phyloP scores from a whole-genome alignment of 1,140 invertebrate genomes.

The Tachypleus tridentatus region DNA sequence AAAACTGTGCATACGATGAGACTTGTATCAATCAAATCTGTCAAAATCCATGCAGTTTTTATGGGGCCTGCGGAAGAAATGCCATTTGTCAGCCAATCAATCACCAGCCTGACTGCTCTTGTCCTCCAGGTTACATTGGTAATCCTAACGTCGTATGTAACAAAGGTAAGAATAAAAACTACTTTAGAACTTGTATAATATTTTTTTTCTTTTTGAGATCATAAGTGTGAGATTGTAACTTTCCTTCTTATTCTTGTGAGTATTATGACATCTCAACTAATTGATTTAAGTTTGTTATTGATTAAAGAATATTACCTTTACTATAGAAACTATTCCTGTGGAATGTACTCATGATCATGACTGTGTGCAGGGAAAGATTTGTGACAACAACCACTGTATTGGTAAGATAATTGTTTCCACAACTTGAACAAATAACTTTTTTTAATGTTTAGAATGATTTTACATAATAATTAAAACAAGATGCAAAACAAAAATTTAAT shows the following conservation, averaged over 20 bases:
- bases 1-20: slow-evolving; percentile 23
- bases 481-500: too few relatives aligned
- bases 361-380: slow-evolving; percentile 24
- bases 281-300: not conserved
- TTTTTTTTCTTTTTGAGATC: not conserved
- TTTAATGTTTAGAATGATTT: too few relatives aligned
- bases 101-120: slow-evolving; percentile 68
- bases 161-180: not conserved
- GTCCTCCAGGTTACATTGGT: slow-evolving; percentile 34
- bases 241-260: too few relatives aligned
- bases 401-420: not conserved
- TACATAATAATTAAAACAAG: too few relatives aligned
- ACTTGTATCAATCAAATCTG: slow-evolving; percentile 27
- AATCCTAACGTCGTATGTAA: slow-evolving; percentile 57
- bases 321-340: slow-evolving; percentile 3
- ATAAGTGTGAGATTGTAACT: too few relatives aligned
- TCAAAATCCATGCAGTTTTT: slow-evolving; percentile 27
- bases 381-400: slow-evolving; percentile 23
- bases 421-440: too few relatives aligned
- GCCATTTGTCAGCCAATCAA: slow-evolving; percentile 46
- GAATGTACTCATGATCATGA: slow-evolving; percentile 24
- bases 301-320: not conserved
- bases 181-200: not conserved
- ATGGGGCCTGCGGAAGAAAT: slow-evolving; percentile 28
- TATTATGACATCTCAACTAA: too few relatives aligned